These are phyloP conservation scores for Saccopteryx leptura DNA, from an alignment of 2,113 vertebrate species.

Conservation along the genomic window DNA sequence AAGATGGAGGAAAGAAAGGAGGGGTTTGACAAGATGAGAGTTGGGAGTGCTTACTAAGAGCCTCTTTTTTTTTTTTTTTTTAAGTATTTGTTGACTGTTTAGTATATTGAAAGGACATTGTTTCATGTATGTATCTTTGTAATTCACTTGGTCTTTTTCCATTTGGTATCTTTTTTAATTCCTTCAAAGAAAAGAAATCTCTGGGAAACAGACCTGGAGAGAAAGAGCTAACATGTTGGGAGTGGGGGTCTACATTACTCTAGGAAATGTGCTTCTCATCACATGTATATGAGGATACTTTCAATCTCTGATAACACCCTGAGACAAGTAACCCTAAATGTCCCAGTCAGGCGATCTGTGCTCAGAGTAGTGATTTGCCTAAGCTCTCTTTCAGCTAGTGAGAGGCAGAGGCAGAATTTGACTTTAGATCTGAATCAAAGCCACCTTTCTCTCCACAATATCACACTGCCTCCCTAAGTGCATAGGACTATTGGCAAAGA, in stretches of 20 bases:
- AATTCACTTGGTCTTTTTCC: not conserved
- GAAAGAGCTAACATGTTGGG: not conserved
- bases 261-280: not conserved
- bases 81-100: not conserved
- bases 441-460: not conserved
- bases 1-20: not conserved
- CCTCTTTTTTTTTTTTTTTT: not conserved
- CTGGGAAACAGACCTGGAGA: not conserved
- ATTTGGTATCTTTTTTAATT: not conserved
- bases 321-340: not conserved
- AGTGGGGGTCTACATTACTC: not conserved
- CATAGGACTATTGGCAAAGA: not conserved
- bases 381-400: not conserved
- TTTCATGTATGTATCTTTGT: not conserved
- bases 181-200: not conserved
- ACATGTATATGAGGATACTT: not conserved
- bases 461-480: not conserved
- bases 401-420: slow-evolving; percentile 3
- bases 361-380: not conserved
- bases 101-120: not conserved
- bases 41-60: not conserved
- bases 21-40: not conserved
- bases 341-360: not conserved
- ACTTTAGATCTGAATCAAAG: not conserved
- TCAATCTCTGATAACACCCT: not conserved